Conservation (phyloP, 2,888 invertebrate species). For the Schizaphis graminum region DNA sequence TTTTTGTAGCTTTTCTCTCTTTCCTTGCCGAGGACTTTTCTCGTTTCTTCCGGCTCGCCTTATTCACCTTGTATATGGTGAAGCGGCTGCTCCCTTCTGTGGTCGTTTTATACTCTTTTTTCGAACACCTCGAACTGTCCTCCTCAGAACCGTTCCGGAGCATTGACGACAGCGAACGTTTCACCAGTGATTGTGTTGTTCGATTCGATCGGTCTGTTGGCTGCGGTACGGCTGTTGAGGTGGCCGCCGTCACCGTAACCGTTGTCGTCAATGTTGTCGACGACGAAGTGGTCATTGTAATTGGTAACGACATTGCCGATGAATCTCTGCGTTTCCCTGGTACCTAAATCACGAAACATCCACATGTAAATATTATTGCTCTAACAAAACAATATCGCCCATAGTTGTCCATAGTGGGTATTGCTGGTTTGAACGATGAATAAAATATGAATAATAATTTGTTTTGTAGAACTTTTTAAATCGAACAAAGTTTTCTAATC, state of each 20-base stretch:
- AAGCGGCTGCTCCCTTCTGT: constrained; percentile 81
- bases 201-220: constrained; percentile 41
- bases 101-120: constrained; percentile 79
- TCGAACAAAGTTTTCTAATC: not conserved
- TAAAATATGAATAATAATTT: not conserved
- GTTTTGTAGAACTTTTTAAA: not conserved
- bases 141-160: constrained; percentile 69
- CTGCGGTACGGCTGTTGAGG: not conserved
- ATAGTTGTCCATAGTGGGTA: too few species aligned
- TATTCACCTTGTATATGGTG: constrained; percentile 93
- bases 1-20: constrained; percentile 98
- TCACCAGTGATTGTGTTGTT: constrained; percentile 64
- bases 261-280: not conserved
- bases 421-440: not conserved
- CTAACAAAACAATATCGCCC: not conserved
- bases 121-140: constrained; percentile 71
- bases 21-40: constrained; percentile 94
- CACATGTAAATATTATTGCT: not conserved
- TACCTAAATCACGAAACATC: not conserved
- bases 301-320: not conserved
- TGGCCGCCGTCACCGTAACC: not conserved
- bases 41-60: constrained; percentile 93
- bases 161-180: constrained; percentile 70
- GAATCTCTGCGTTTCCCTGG: constrained; percentile 53
- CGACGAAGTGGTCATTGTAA: not conserved